Base-by-base conservation (phyloP, 2,888 invertebrate genomes). In the Asteroscopus sphinx region DNA sequence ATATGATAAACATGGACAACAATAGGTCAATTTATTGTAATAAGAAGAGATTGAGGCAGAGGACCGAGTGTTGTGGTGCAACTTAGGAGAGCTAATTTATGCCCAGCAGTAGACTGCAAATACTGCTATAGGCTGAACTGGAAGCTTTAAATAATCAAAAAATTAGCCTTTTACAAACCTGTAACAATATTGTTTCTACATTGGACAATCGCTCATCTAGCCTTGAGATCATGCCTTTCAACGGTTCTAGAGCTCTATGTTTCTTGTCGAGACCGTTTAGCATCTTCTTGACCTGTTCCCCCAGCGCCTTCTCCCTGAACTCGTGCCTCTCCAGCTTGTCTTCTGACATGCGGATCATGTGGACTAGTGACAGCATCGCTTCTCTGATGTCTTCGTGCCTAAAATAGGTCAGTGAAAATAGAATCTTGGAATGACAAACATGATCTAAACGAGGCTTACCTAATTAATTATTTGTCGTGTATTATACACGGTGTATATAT, bases 321-420 rank as follows among this genome's bases (percentile, higher is more conserved):
- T 98, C 98, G 86, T 98, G 98, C 12, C 98, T 93, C 81, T 98
- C 98, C 63, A 98, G 86, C 89, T 98, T 98, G 81, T 97, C 97
- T 66, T 97, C 97, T 46, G 97, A 95, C 33, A 96, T 95, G 39
- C 97, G 95, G 85, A 97, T 96, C 86, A 97, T 97, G 81, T 97
- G 97, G 8, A 97, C 96, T 56, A 98, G 91, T 15, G 97, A 97
- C 65, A 98, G 87, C 84, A 98, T 96, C 0, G 97, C 97, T 78
- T 97, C 96, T 65, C 97, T 95, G 68, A 97, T 96, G 76, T 96
- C 96, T 88, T 96, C 96, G 86, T 96, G 95, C 32, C 96, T 96
- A 80, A 11, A 77, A 47, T 7, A 26, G 30, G 3, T 15, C 16
- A 4, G 9, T 15, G 0, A 32, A 33, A 44, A 11, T 44, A 12